Evolutionary conservation across 2,797 vertebrate genomes (phyloP).

Genomic region (Chrysolophus pictus): DNA sequence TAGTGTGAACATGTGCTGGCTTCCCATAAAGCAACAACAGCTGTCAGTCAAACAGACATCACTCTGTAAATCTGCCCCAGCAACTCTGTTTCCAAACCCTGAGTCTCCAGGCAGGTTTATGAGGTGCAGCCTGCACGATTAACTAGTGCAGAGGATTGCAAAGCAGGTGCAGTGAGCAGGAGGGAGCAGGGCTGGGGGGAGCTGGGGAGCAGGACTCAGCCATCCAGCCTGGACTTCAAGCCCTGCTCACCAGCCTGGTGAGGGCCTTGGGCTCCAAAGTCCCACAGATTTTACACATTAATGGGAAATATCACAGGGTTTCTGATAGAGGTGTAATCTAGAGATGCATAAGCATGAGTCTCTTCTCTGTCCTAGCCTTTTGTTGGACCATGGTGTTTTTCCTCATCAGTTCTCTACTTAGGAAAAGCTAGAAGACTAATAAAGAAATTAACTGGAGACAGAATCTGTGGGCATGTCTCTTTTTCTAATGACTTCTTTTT

Average conservation of each 20-base stretch:
- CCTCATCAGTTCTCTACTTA: background rate
- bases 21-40: conserved; percentile 5
- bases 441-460: background rate
- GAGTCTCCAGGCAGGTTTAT: conserved; percentile 63
- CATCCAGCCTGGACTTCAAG: background rate
- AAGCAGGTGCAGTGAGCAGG: background rate
- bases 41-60: conserved; percentile 51
- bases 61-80: conserved; percentile 63
- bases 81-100: background rate
- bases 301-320: background rate
- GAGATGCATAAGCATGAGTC: background rate
- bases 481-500: background rate
- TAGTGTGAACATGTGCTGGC: conserved; percentile 16
- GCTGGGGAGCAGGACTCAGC: background rate
- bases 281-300: background rate
- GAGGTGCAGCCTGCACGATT: conserved; percentile 55
- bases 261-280: background rate
- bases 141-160: background rate
- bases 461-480: background rate
- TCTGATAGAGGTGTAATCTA: background rate
- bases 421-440: background rate
- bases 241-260: background rate
- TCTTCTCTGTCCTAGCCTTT: background rate
- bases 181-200: background rate
- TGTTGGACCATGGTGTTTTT: background rate